Percentiles rank a stretch among this genome's conserved stretches.
These are phyloP conservation scores for Glyptemys insculpta DNA, from an alignment of 2,797 vertebrate genomes.

Conservation along the genomic window DNA sequence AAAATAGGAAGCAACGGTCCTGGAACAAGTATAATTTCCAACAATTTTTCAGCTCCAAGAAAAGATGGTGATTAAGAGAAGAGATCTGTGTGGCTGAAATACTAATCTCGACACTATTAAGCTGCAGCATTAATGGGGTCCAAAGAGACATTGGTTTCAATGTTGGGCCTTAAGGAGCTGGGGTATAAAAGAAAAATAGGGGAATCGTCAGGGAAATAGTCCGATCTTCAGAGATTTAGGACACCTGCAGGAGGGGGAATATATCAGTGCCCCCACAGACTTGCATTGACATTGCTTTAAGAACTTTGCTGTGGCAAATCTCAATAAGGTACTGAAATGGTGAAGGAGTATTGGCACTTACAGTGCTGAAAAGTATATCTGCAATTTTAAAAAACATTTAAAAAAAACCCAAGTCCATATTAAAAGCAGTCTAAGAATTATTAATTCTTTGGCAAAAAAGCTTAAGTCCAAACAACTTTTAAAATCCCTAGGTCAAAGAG, in stretches of 20 bases:
- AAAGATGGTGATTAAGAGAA: background rate
- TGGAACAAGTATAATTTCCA: background rate
- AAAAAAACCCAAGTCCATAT: background rate
- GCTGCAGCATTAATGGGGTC: background rate
- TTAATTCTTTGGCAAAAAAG: background rate
- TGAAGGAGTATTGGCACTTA: background rate
- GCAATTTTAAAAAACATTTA: background rate
- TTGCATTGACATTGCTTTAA: background rate
- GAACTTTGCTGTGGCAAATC: background rate
- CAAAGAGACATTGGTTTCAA: background rate
- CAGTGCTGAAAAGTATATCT: background rate
- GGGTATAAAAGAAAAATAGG: background rate
- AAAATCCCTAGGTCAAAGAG: background rate
- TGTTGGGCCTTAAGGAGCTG: background rate
- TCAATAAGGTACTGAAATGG: background rate
- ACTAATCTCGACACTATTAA: fast-evolving
- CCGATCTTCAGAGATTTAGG: background rate
- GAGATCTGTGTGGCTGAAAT: background rate
- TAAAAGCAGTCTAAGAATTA: background rate
- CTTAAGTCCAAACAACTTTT: background rate
- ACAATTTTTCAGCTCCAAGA: background rate
- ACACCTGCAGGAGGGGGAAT: background rate
- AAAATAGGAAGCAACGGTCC: background rate
- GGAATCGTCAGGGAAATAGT: background rate
- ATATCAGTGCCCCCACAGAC: background rate